A percentile compares a stretch with the other conserved stretches of the same genome.
phyloP scores from a whole-genome alignment of 2,113 vertebrate genomes.

The Embiotoca jacksoni region DNA sequence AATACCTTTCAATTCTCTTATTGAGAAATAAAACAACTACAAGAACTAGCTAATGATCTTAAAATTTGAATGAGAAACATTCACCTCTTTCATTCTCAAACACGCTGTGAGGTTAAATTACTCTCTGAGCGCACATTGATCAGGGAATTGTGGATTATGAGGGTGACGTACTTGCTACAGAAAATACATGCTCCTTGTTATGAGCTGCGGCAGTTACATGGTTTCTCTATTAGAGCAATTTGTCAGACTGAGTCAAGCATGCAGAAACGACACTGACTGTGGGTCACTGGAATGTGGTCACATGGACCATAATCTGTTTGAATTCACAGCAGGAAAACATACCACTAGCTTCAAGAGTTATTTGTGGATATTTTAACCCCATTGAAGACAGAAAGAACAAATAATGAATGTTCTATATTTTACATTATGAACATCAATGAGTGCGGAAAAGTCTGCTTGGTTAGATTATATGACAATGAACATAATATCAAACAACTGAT shows the following conservation, averaged over 20 bases:
- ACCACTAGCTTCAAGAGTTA: neutral
- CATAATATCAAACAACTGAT: too few species aligned
- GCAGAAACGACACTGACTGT: constrained; percentile 52
- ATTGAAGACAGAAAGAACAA: neutral
- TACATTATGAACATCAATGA: neutral
- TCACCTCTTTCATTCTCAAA: neutral
- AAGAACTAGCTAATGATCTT: neutral
- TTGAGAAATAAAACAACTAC: neutral
- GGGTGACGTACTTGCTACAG: neutral
- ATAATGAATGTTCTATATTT: neutral
- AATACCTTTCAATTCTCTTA: constrained; percentile 14
- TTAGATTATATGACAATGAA: neutral
- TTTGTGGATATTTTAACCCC: constrained; percentile 21
- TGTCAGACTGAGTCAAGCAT: constrained; percentile 44
- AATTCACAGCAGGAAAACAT: constrained; percentile 54
- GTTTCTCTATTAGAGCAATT: constrained; percentile 50
- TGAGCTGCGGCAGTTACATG: constrained; percentile 14
- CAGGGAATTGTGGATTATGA: neutral
- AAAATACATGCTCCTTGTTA: neutral
- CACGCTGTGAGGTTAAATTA: neutral
- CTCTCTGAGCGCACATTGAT: constrained; percentile 6
- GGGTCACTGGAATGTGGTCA: constrained; percentile 72
- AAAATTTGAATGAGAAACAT: neutral
- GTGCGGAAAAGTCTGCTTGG: neutral
- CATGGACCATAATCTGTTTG: constrained; percentile 59